phyloP scores from a whole-genome alignment of 2,797 vertebrate genomes.

The Psittacula derbiana region DNA sequence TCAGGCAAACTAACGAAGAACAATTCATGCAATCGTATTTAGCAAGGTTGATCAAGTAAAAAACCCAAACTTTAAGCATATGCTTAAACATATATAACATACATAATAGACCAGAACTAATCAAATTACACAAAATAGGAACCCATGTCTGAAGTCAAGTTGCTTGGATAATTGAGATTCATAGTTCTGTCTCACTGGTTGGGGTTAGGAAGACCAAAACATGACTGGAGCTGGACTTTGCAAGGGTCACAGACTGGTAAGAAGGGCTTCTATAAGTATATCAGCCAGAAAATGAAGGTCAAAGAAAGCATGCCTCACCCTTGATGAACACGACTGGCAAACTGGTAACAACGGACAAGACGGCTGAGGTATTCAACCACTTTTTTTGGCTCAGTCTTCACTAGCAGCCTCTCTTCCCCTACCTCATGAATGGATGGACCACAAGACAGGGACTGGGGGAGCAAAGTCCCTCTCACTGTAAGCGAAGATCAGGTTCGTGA shows the following conservation, averaged over 20 bases:
- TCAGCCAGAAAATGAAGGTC: neutral
- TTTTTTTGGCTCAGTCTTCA: neutral
- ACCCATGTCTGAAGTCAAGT: neutral
- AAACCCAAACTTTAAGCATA: neutral
- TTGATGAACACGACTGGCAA: fast-evolving
- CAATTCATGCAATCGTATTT: neutral
- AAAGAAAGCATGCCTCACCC: neutral
- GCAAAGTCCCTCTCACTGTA: neutral
- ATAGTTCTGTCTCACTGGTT: neutral
- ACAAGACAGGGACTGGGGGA: neutral
- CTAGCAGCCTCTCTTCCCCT: neutral
- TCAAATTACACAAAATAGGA: neutral
- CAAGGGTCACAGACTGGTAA: neutral
- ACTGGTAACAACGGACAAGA: fast-evolving
- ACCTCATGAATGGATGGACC: neutral
- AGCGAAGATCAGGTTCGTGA: neutral
- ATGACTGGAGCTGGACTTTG: neutral
- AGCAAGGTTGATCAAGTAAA: neutral
- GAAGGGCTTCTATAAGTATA: neutral
- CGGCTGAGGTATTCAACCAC: neutral
- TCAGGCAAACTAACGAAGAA: neutral
- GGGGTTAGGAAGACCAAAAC: neutral
- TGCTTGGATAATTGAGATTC: neutral
- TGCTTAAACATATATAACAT: neutral
- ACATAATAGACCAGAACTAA: neutral